Percentiles rank a stretch among this genome's conserved stretches.
Conservation (phyloP, 2,888 invertebrate genomes). For the Diadromus collaris region DNA sequence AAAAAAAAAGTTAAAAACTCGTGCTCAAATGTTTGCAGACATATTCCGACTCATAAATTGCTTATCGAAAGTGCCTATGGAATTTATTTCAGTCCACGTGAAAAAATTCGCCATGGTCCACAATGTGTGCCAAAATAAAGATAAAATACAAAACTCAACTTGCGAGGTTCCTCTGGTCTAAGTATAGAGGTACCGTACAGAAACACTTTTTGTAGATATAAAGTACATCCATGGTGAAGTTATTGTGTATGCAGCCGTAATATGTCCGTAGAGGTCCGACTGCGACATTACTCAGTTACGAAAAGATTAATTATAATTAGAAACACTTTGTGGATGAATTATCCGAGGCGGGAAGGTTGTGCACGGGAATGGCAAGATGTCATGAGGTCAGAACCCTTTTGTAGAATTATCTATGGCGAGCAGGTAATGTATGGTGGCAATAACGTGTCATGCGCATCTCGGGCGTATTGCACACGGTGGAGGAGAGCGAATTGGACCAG, state of each 20-base stretch:
- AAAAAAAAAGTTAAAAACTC: not conserved
- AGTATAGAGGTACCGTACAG: not conserved
- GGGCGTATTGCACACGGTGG: constrained; percentile 15
- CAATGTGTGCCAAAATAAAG: too few species aligned
- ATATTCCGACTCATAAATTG: not conserved
- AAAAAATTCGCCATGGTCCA: too few species aligned
- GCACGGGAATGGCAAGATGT: constrained; percentile 10
- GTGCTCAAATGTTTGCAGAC: not conserved
- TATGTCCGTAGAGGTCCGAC: not conserved
- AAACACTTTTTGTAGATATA: not conserved
- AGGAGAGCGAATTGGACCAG: constrained; percentile 29
- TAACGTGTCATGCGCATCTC: constrained; percentile 52
- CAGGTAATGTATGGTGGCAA: constrained; percentile 27
- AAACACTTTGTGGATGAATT: constrained; percentile 30
- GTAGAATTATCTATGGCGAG: constrained; percentile 40
- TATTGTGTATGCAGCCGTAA: not conserved
- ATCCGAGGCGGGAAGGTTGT: not conserved
- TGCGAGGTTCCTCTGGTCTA: not conserved
- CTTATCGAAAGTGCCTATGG: not conserved
- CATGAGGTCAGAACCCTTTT: constrained; percentile 40
- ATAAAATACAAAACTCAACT: not conserved
- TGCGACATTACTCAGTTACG: not conserved
- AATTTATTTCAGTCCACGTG: too few species aligned
- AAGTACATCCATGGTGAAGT: not conserved
- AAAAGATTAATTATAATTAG: constrained; percentile 40